Evolutionary conservation across 1,140 invertebrate species (phyloP), one percentile per base, ranked within the genome.

Genomic region (Ceratoteleas bidentatus): DNA sequence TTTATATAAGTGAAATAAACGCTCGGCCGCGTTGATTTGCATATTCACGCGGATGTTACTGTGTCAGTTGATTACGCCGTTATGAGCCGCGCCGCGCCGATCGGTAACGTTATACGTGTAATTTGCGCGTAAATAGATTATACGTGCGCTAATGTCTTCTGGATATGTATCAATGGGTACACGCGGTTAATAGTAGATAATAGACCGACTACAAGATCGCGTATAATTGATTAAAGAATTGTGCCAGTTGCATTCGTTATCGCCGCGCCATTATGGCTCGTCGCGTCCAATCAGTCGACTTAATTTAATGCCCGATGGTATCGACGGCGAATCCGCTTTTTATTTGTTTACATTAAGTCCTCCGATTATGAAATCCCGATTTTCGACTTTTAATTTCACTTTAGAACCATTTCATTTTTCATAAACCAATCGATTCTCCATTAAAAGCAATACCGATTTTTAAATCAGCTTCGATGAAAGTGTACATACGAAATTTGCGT

Each of bases 161-260:
- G 56, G 16, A 68, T 68, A 60, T 60, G 62, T 54, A 68, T 75
- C 72, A 65, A 66, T 60, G 60, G 56, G 16, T 24, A 36, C 57
- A 16, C 33, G 57, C 43, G 47, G n/a, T 50, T 65, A 54, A 91
- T 76, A 60, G 73, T n/a, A 16, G 45, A 65, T 74, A 74, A 74
- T 74, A 66, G 61, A 6, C 49, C 36, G 47, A 16, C 16, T 60
- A 66, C 40, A 60, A 68, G 45, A 77, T 69, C 57, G 65, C 58
- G 13, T 40, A 57, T 43, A 54, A 77, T 58, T 58, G 58, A 56
- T 64, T 62, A 56, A 57, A 77, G 58, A 77, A 77, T 56, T 53
- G 62, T 76, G 62, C 45, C 64, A 68, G 61, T 34, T 62, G 69
- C 32, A 47, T 64, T 64, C 14, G 69, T 73, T 60, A 73, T 62